Conservation (phyloP, 2,113 vertebrate genomes). For the Misgurnus mizolepis region DNA sequence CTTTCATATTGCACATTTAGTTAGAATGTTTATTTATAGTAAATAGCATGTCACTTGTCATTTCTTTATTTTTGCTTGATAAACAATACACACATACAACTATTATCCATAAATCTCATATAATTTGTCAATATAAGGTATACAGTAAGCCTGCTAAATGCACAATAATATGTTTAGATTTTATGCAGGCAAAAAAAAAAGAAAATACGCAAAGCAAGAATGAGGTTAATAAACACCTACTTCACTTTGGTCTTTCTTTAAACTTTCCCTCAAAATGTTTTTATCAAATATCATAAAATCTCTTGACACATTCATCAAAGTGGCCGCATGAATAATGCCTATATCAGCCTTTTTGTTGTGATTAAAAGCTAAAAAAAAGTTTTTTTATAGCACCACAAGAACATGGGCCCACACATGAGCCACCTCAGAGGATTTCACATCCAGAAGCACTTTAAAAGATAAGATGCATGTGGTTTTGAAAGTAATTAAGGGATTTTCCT, state of each 20-base stretch:
- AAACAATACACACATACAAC: neutral
- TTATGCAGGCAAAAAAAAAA: no score
- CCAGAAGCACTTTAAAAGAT: neutral
- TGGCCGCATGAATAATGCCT: neutral
- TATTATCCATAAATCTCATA: neutral
- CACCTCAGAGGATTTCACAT: neutral
- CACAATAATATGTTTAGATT: no score
- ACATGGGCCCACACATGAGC: neutral
- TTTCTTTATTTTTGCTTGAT: neutral
- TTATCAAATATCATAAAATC: no score
- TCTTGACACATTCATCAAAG: neutral
- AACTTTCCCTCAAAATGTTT: no score
- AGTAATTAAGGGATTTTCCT: slow-evolving; percentile 1
- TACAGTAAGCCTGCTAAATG: neutral
- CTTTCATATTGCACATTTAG: neutral
- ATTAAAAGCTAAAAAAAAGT: no score
- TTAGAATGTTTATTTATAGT: neutral
- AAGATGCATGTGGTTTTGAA: slow-evolving; percentile 7
- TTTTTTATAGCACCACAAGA: neutral
- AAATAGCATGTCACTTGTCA: neutral
- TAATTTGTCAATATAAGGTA: neutral
- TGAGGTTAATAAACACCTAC: no score
- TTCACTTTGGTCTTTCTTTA: no score
- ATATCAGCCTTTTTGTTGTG: neutral
- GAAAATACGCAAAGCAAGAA: no score